phyloP scores from a whole-genome alignment of 2,888 invertebrate species.

The Acronicta psi region DNA sequence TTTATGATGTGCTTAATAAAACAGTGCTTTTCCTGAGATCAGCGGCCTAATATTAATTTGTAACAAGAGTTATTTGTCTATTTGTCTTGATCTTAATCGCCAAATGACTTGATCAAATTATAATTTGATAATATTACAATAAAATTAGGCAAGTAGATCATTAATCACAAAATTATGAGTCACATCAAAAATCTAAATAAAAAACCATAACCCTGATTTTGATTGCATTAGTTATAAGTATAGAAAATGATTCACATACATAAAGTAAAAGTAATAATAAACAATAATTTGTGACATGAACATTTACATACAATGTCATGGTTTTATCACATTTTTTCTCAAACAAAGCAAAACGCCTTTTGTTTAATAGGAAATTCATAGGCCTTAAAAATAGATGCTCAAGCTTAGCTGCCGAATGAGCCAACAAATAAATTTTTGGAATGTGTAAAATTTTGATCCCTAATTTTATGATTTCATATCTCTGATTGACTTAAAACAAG shows the following conservation, averaged over 20 bases:
- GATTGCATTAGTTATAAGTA: conserved; percentile 62
- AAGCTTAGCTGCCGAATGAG: conserved; percentile 48
- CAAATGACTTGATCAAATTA: conserved; percentile 3
- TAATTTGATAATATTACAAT: conserved; percentile 8
- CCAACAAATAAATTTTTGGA: conserved; percentile 43
- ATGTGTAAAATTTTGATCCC: conserved; percentile 63
- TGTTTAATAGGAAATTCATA: conserved; percentile 31
- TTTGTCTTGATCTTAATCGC: conserved; percentile 5
- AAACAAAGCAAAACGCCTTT: conserved; percentile 41
- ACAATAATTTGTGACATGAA: conserved; percentile 60
- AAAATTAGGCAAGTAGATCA: conserved; percentile 47
- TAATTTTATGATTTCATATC: not conserved
- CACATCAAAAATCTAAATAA: conserved; percentile 34
- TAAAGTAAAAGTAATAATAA: conserved; percentile 50
- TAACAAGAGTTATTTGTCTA: conserved; percentile 21
- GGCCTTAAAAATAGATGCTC: conserved; percentile 44
- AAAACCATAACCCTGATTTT: conserved; percentile 62
- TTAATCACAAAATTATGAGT: conserved; percentile 54
- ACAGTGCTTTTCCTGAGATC: conserved; percentile 68
- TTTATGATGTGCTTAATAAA: conserved; percentile 75
- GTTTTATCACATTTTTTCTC: conserved; percentile 55
- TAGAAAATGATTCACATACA: conserved; percentile 53
- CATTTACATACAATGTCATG: conserved; percentile 60
- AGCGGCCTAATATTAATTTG: conserved; percentile 44
- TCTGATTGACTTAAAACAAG: not conserved